Percentiles rank a stretch among this genome's conserved stretches.
Evolutionary conservation across 2,888 invertebrate genomes (phyloP).

Genomic region (Cactoblastis cactorum): DNA sequence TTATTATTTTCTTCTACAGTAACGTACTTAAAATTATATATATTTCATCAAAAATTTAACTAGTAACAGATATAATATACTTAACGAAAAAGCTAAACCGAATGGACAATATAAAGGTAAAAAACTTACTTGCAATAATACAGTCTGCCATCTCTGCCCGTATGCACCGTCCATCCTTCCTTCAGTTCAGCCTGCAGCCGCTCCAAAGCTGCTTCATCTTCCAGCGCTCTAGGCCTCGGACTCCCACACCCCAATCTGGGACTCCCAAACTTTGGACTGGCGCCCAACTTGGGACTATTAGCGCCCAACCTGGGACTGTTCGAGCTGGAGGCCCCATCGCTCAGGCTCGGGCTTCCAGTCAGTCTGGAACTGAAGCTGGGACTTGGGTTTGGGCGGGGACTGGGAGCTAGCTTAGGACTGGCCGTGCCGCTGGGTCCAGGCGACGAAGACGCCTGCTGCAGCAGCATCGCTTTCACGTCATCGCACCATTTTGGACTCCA

Average conservation of each 20-base stretch:
- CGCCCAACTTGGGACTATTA: slow-evolving; percentile 47
- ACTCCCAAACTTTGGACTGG: slow-evolving; percentile 61
- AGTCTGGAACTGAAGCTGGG: slow-evolving; percentile 41
- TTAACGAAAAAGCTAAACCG: too few species aligned
- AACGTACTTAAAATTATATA: too few species aligned
- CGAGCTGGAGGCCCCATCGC: slow-evolving; percentile 52
- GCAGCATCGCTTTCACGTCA: slow-evolving; percentile 73
- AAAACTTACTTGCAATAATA: slow-evolving; percentile 94
- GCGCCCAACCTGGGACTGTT: slow-evolving; percentile 47
- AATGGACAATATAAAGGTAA: not conserved
- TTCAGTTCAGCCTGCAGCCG: slow-evolving; percentile 80
- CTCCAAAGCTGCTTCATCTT: slow-evolving; percentile 72
- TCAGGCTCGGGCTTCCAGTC: slow-evolving; percentile 52
- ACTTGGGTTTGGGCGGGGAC: slow-evolving; percentile 52
- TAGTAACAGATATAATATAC: too few species aligned
- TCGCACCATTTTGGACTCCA: slow-evolving; percentile 53
- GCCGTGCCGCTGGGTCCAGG: slow-evolving; percentile 75
- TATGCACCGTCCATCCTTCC: slow-evolving; percentile 89
- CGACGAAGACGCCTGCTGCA: slow-evolving; percentile 72
- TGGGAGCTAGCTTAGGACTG: slow-evolving; percentile 59
- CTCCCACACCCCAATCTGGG: slow-evolving; percentile 69
- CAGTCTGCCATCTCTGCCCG: slow-evolving; percentile 87
- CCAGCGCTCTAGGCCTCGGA: slow-evolving; percentile 48
- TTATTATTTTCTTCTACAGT: too few species aligned
- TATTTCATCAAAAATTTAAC: too few species aligned